Percentiles rank a stretch among this genome's conserved stretches.
These are phyloP conservation scores for cattle (Bos taurus) DNA, from an alignment of 2,113 vertebrate species.

Conservation along the genomic window DNA sequence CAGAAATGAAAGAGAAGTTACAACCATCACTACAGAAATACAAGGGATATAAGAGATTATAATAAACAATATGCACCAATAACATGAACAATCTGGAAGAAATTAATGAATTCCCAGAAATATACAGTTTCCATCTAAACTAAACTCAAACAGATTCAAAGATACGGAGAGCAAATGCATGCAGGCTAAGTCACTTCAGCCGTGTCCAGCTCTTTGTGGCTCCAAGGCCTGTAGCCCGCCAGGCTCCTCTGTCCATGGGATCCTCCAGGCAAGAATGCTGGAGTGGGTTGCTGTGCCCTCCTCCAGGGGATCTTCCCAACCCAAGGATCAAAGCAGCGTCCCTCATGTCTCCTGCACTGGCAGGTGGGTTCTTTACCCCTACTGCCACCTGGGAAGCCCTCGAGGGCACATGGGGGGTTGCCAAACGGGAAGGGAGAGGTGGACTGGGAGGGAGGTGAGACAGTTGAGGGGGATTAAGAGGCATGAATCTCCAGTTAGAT, in stretches of 20 bases:
- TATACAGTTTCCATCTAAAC: neutral
- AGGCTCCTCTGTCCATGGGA: neutral
- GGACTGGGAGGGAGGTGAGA: neutral
- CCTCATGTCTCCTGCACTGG: neutral
- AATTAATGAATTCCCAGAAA: neutral
- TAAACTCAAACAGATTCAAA: neutral
- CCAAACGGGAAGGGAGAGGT: neutral
- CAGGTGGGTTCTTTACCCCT: neutral
- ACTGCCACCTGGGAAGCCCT: neutral
- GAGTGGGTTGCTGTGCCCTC: neutral
- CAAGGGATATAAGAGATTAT: neutral
- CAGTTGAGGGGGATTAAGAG: neutral
- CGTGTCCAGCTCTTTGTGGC: neutral
- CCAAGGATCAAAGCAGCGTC: neutral
- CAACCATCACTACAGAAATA: neutral
- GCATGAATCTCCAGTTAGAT: neutral
- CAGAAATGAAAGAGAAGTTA: neutral
- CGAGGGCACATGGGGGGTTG: neutral
- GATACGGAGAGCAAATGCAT: neutral
- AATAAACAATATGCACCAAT: neutral
- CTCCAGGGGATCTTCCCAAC: rapidly evolving
- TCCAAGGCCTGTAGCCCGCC: neutral
- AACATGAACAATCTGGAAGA: neutral
- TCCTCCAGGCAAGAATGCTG: neutral
- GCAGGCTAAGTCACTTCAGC: neutral